Evolutionary conservation across 53 echinoderm and acorn worm genomes (phyloP), one percentile per base, ranked within the genome.

Genomic region (Echinometra lucunter): DNA sequence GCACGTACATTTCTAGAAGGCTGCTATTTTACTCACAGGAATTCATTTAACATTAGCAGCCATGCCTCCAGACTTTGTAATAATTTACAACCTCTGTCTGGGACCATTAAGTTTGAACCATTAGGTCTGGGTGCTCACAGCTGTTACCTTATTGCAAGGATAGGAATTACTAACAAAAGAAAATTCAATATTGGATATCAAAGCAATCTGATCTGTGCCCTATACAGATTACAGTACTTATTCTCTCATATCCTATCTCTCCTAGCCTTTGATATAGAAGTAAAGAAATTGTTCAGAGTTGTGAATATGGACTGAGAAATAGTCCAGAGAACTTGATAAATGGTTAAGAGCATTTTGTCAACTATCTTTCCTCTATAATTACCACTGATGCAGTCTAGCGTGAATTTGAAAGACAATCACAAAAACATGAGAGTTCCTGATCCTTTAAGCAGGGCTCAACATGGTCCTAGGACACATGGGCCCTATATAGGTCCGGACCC

Each of bases 41-140:
- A 75, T 75, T 19, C 18, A 40, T 34, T 19, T 3, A 75, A 75
- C 19, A 40, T 75, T 19, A 75, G n/a, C n/a, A n/a, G n/a, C 75
- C 40, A 17, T 38, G 34, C 75, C 40, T 5, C 40, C 40, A 75
- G 75, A 75, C 75, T 40, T 75, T 49, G 38, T 75, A n/a, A n/a
- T 75, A 75, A 75, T 75, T 75, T 75, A 75, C 75, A 38, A 40
- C 75, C 75, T 4, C 40, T 75, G 75, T 16, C 75, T 75, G 75
- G 75, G 38, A 75, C 40, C 75, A 75, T 75, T 75, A 75, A 40
- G 75, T 40, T 19, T 75, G 75, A n/a, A n/a, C n/a, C n/a, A n/a
- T n/a, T n/a, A n/a, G n/a, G n/a, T n/a, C n/a, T n/a, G 74, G 19
- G 19, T 38, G 75, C 70, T 38, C 37, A 40, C 75, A 75, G 75